Base-by-base conservation (phyloP, 2,888 invertebrate species). In the Pemphredon lugubris region DNA sequence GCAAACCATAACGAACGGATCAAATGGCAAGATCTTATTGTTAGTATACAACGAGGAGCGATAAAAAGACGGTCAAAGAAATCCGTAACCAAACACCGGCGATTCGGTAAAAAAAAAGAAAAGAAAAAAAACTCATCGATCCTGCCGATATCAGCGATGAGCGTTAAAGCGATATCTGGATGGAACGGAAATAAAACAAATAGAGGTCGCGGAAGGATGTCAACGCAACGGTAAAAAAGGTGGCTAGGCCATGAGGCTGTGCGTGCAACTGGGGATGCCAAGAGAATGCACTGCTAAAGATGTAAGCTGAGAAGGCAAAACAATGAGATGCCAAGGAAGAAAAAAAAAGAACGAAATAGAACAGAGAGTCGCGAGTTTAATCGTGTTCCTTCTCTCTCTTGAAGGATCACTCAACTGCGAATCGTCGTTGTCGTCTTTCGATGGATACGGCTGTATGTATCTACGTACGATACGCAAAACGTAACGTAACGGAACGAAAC, bases 181-280 rank as follows among this genome's bases (percentile, higher is more conserved):
- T 64, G 53, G n/a, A 59, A 42, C 47, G 50, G 75, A 54, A 42
- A 34, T 20, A 20, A 37, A 37, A 20, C n/a, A 23, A 26, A 42
- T n/a, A 34, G 32, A 58, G 50, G 60, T 40, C 67, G 47, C 44
- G 58, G 64, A 48, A 58, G 63, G 71, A 44, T 54, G 48, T 45
- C 61, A 75, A 11, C n/a, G 66, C 20, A 67, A 63, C 26, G 37
- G 50, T 64, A 51, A 45, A 74, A 40, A 72, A 65, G 70, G 58
- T 71, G 64, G 73, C 23, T 73, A 83, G 86, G 84, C 85, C 85
- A 87, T 86, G 87, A 87, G 87, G 84, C 84, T 85, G 83, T 84
- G 78, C 82, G 83, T 75, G 66, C 66, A 75, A 71, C 64, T 54
- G 71, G 68, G 70, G 71, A 63, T 68, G 47, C 44, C 42, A 66